Evolutionary conservation across 2,797 vertebrate species (phyloP), one percentile per base, ranked within the genome.

Genomic region (Ataeniobius toweri): DNA sequence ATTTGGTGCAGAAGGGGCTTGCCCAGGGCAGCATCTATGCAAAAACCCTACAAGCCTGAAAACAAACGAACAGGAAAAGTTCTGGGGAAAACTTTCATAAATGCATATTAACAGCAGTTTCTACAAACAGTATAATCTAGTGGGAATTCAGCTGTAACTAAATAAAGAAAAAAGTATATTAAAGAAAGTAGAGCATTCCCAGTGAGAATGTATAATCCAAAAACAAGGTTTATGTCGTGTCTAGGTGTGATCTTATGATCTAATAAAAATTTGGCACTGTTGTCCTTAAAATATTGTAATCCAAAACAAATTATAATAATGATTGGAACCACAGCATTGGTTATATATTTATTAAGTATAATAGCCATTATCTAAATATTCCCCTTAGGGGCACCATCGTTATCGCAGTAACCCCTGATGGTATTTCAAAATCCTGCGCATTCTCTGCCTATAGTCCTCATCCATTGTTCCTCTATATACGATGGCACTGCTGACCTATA

Each of bases 401-500:
- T 59, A 31, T 31, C 28, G 2, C 18, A 13, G 13, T 26, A 24
- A 48, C 0, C n/a, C 41, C 44, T 46, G 67, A 46, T 69, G 67
- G 14, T 13, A 69, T 61, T 55, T 83, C 81, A 84, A 94, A 94
- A 93, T 92, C 91, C 92, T 85, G 28, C 77, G 88, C 89, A 91
- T 93, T 94, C 89, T 92, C 78, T 85, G 88, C 81, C 83, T 92
- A 90, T 90, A 91, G 92, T 16, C 56, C 90, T 81, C 16, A 58
- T 65, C 83, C 87, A 90, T 94, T 95, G 95, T 94, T 93, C 84
- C 81, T n/a, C 89, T 89, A 88, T 89, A 92, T 89, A 92, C 77
- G 92, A 85, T 85, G 86, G 83, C 93, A 90, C 85, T 95, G 94
- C 95, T 95, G 94, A 96, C 94, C 83, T 93, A 89, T 81, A 93